Evolutionary conservation across 2,888 invertebrate species (phyloP).

Genomic region (Antitype chi): DNA sequence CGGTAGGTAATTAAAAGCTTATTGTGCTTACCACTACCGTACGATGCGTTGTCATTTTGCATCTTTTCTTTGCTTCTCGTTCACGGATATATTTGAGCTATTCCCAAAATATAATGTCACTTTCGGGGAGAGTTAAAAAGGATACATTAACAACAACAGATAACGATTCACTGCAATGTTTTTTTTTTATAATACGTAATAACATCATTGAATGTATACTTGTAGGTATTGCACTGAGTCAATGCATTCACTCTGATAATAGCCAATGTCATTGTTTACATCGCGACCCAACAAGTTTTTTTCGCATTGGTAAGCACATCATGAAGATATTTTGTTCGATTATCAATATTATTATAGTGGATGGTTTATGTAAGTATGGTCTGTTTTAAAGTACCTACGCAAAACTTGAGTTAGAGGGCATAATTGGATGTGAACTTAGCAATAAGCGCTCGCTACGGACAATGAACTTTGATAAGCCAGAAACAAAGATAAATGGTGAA

Average conservation of each 20-base stretch:
- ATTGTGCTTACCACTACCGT: constrained; percentile 84
- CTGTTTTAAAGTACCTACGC: background rate
- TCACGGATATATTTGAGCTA: background rate
- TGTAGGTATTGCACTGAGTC: constrained; percentile 51
- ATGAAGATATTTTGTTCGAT: background rate
- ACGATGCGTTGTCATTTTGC: constrained; percentile 86
- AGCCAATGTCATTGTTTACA: constrained; percentile 57
- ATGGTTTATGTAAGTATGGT: background rate
- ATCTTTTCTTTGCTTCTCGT: constrained; percentile 66
- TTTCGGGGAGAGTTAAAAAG: constrained; percentile 63
- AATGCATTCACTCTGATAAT: constrained; percentile 65
- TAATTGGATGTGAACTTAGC: constrained; percentile 18
- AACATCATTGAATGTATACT: constrained; percentile 53
- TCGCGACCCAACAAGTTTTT: constrained; percentile 2
- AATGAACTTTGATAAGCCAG: constrained; percentile 67
- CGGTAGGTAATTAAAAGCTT: constrained; percentile 73
- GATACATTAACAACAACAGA: constrained; percentile 68
- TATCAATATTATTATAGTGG: background rate
- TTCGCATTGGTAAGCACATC: background rate
- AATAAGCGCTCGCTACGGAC: constrained; percentile 10
- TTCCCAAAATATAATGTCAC: constrained; percentile 35
- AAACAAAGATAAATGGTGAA: constrained; percentile 44
- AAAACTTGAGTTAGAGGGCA: constrained; percentile 2
- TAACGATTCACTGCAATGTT: constrained; percentile 71
- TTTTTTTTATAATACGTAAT: constrained; percentile 62